Evolutionary conservation across 2,113 vertebrate species (phyloP).

Genomic region (Bolborhynchus lineola): DNA sequence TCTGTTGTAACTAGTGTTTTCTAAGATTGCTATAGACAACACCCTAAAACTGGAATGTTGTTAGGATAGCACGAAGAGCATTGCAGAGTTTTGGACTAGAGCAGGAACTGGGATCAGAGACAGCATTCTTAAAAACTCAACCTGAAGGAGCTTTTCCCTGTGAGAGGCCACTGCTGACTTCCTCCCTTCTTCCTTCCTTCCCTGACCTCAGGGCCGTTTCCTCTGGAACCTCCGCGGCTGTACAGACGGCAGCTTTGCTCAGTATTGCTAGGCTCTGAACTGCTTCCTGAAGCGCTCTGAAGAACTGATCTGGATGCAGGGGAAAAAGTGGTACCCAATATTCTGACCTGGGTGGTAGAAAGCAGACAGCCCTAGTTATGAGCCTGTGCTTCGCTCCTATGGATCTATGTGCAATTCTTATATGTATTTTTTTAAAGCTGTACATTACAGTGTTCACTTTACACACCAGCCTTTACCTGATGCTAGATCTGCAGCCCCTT

Average conservation of each 20-base stretch:
- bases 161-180: background rate
- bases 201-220: background rate
- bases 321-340: background rate
- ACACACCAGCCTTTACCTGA: slow-evolving; percentile 66
- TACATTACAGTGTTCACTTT: slow-evolving; percentile 80
- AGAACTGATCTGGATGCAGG: background rate
- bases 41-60: background rate
- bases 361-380: slow-evolving; percentile 11
- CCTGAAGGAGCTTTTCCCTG: background rate
- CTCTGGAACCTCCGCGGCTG: background rate
- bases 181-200: background rate
- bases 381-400: slow-evolving; percentile 64
- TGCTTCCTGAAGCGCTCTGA: background rate
- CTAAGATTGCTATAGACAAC: background rate
- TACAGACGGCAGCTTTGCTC: background rate
- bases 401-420: slow-evolving; percentile 87
- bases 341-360: background rate
- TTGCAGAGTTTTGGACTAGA: background rate
- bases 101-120: background rate
- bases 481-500: slow-evolving; percentile 60
- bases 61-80: background rate
- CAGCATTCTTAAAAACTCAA: background rate
- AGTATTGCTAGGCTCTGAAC: slow-evolving; percentile 16
- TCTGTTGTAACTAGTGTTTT: slow-evolving; percentile 14
- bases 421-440: slow-evolving; percentile 76